A percentile compares a stretch with the other conserved stretches of the same genome.
Evolutionary conservation across 1,140 invertebrate species (phyloP).

Genomic region (Apis cerana): DNA sequence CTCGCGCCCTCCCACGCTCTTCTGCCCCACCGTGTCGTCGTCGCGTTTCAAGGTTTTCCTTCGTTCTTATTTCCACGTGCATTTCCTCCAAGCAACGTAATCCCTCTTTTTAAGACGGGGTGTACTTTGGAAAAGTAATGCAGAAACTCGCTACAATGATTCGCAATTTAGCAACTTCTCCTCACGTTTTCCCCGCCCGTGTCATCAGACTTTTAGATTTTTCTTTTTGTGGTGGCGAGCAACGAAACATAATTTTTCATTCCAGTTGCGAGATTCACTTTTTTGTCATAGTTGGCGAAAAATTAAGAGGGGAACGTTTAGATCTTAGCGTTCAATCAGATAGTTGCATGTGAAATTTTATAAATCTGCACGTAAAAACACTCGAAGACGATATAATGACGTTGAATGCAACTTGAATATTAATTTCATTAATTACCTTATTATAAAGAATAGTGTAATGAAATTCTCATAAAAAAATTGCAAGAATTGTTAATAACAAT

Average conservation of each 20-base stretch:
- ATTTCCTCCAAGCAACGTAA: neutral
- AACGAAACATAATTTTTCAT: neutral
- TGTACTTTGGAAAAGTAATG: neutral
- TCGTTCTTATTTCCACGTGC: conserved; percentile 4
- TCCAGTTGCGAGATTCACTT: neutral
- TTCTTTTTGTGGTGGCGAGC: neutral
- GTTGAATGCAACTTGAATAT: too few relatives aligned
- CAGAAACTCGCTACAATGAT: neutral
- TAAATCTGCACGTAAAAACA: too few relatives aligned
- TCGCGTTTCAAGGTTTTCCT: neutral
- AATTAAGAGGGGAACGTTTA: neutral
- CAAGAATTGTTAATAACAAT: too few relatives aligned
- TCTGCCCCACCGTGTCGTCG: neutral
- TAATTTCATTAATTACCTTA: too few relatives aligned
- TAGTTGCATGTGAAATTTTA: too few relatives aligned
- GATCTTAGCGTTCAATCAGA: too few relatives aligned
- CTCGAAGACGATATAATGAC: too few relatives aligned
- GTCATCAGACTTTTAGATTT: neutral
- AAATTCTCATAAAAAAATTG: too few relatives aligned
- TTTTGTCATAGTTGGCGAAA: neutral
- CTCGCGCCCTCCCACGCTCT: neutral
- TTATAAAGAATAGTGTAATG: too few relatives aligned
- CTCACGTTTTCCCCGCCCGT: neutral
- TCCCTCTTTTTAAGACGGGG: neutral
- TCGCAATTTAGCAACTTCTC: conserved; percentile 3